These are phyloP conservation scores for Chymomyza amoena DNA, from an alignment of 2,888 invertebrate genomes.

Conservation along the genomic window DNA sequence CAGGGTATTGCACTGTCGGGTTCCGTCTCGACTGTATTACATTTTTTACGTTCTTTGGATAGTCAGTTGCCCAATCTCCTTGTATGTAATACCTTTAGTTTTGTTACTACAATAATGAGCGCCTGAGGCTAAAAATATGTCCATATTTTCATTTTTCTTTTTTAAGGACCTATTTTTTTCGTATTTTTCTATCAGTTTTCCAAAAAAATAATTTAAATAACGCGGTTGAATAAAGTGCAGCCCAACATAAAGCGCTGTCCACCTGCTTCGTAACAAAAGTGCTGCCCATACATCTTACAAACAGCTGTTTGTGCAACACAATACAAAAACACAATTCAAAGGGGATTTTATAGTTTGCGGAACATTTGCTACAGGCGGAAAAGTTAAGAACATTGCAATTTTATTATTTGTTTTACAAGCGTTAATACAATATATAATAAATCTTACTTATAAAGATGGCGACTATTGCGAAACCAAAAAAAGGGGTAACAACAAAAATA, in stretches of 20 bases:
- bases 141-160: too few relatives aligned
- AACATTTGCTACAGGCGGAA: conserved; percentile 21
- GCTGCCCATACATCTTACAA: conserved; percentile 23
- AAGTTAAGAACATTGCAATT: not conserved
- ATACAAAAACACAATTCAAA: conserved; percentile 8
- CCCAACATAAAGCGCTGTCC: conserved; percentile 16
- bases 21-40: too few relatives aligned
- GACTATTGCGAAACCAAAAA: conserved; percentile 76
- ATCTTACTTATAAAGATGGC: conserved; percentile 64
- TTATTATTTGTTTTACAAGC: not conserved
- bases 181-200: too few relatives aligned
- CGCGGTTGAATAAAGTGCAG: not conserved
- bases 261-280: not conserved
- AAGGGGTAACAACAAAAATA: conserved; percentile 56
- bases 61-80: too few relatives aligned
- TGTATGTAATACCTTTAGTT: too few relatives aligned
- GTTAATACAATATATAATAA: not conserved
- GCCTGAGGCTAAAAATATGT: too few relatives aligned
- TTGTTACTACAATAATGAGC: too few relatives aligned
- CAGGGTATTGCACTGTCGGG: too few relatives aligned
- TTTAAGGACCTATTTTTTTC: too few relatives aligned
- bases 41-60: too few relatives aligned
- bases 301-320: not conserved
- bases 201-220: not conserved
- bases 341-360: conserved; percentile 46